Base-by-base conservation (phyloP, 2,888 invertebrate genomes). In the Oligia latruncula region DNA sequence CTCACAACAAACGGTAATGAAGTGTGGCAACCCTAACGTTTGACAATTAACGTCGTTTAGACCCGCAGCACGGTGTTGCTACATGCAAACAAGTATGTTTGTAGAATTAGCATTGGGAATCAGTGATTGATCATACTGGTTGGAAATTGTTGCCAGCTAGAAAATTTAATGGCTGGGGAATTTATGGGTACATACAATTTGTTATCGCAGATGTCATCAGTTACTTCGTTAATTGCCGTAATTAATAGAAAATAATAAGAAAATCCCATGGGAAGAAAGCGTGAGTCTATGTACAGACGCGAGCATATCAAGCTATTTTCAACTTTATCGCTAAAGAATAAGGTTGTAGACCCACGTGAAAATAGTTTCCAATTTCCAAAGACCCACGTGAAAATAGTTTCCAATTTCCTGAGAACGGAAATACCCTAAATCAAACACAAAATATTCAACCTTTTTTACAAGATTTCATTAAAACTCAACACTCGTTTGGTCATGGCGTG, bases 31-130 rank as follows among this genome's bases (percentile, higher is more conserved):
- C 84, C 79, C 85, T 85, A 82, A 78, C 86, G 81, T 85, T 88
- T 87, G 81, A 87, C 87, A 91, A 90, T 88, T 87, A 88, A 88
- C 87, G 80, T 87, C 87, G 86, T 82, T 89, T 86, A 86, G 80
- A 77, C 68, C 77, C 79, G 66, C 77, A 78, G 80, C 82, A 49
- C 79, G n/a, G 80, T 83, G 84, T 83, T 83, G 87, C 83, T 80
- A 83, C 80, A 86, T 80, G 87, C 77, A 86, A 86, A 83, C 83
- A 67, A 49, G 68, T 72, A 20, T 65, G 66, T 79, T 67, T 84
- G 74, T 71, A 11, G 72, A 83, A 71, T 83, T 62, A 84, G 72
- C 71, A 80, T 68, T 67, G 67, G 71, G 64, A 64, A 81, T 82
- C 74, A 60, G 74, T 83, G 67, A 74, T 80, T 86, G 55, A 76